phyloP scores from a whole-genome alignment of 2,797 vertebrate genomes.

The Lacerta bilineata region DNA sequence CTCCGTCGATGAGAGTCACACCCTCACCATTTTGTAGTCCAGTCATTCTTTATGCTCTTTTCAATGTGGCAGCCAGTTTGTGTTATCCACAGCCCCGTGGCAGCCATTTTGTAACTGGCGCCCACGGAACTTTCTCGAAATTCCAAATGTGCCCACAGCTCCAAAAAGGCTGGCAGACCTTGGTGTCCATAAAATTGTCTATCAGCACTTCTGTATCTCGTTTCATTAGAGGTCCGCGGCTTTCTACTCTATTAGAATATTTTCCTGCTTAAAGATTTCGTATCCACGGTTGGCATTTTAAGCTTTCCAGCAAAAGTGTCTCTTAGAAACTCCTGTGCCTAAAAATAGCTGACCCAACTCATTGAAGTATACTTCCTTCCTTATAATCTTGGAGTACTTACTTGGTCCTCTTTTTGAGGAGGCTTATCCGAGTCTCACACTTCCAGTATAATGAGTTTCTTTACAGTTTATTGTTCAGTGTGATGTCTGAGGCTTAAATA shows the following conservation, averaged over 20 bases:
- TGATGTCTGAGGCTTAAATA: conserved; percentile 39
- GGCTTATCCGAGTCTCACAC: conserved; percentile 9
- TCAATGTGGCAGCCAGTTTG: no score
- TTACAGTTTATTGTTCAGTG: conserved; percentile 55
- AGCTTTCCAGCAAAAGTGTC: conserved; percentile 12
- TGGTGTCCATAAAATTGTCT: no score
- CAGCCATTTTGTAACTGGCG: background rate
- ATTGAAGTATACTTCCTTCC: conserved; percentile 1
- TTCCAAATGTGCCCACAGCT: no score
- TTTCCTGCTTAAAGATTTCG: conserved; percentile 15
- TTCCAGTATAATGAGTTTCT: conserved; percentile 41
- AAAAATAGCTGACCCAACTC: conserved; percentile 28
- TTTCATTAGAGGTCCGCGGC: background rate
- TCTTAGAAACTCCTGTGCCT: conserved; percentile 7
- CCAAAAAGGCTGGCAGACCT: no score
- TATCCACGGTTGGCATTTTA: background rate
- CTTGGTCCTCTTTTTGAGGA: conserved; percentile 41
- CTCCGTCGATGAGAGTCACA: no score
- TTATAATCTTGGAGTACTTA: conserved; percentile 49
- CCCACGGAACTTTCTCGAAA: background rate
- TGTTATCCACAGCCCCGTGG: background rate
- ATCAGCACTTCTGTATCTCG: background rate
- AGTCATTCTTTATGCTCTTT: no score
- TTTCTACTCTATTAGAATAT: background rate
- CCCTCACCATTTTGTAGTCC: no score